Conservation (phyloP, 2,888 invertebrate genomes). For the Pterostichus madidus region DNA sequence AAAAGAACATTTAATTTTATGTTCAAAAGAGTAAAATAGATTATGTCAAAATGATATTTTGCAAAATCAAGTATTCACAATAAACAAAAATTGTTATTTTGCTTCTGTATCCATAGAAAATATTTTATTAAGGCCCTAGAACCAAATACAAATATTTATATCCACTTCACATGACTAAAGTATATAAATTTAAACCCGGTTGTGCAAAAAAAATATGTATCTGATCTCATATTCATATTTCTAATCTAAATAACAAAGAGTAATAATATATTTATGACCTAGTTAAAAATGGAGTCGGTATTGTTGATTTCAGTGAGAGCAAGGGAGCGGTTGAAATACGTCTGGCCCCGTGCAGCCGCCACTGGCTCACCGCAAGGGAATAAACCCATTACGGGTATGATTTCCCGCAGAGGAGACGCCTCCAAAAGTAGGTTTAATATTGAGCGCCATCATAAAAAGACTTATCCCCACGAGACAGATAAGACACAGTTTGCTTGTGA, state of each 20-base stretch:
- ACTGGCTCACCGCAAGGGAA: conserved; percentile 45
- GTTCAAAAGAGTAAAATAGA: too few relatives aligned
- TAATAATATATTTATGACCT: conserved; percentile 31
- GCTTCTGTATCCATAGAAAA: too few relatives aligned
- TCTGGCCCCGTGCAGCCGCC: not conserved
- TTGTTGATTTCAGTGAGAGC: not conserved
- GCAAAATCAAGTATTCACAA: too few relatives aligned
- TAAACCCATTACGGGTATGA: conserved; percentile 64
- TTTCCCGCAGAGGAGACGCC: conserved; percentile 55
- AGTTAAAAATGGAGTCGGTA: conserved; percentile 23
- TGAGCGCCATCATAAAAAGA: conserved; percentile 63
- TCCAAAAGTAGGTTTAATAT: conserved; percentile 61
- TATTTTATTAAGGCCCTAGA: too few relatives aligned
- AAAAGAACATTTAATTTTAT: too few relatives aligned
- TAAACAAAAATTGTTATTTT: too few relatives aligned
- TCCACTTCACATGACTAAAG: too few relatives aligned
- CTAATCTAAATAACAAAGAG: not conserved
- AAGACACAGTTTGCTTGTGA: conserved; percentile 60
- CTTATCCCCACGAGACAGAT: conserved; percentile 64
- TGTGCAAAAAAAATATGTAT: too few relatives aligned
- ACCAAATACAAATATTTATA: too few relatives aligned
- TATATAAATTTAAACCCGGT: too few relatives aligned
- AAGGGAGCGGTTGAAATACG: too few relatives aligned
- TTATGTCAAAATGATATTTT: too few relatives aligned
- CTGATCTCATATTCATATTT: not conserved